Base-by-base conservation (phyloP, 2,113 vertebrate genomes). In the Sylvietta virens region DNA sequence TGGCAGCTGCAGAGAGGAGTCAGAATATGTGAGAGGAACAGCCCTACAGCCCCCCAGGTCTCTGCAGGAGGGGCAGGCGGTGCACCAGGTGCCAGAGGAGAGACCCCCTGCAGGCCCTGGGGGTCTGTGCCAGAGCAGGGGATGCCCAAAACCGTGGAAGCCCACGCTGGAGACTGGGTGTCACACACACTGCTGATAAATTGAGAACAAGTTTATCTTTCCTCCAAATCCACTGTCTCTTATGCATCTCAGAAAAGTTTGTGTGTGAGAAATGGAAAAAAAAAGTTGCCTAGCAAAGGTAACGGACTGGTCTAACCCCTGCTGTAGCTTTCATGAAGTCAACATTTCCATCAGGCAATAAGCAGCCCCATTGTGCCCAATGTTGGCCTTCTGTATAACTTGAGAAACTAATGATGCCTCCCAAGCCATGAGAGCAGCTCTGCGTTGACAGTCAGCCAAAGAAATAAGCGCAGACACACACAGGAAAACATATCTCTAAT, bases 141-240 rank as follows among this genome's bases (percentile, higher is more conserved):
- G 18, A 18, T 47, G n/a, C 48, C 28, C 58, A 47, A 14, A 53
- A 7, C 23, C n/a, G 12, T 19, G 30, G 28, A 18, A 56, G 9
- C 28, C 56, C 7, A 0, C 1, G 0, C 28, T 13, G n/a, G 13
- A 27, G 20, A n/a, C 5, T 0, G 45, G 16, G 28, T 64, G 67
- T 70, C 5, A 3, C 42, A 16, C 0, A 3, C 31, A 17, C 30
- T 7, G 7, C 21, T 57, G 53, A 28, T 6, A 20, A 48, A 15
- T 4, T 3, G 7, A 33, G 65, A 53, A 42, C 19, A 26, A 33
- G 26, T 30, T 45, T 33, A 10, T 48, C 61, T 82, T 50, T 54
- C 37, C 33, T 82, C 45, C 35, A 60, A 39, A 54, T 13, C 35
- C 26, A 7, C 51, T 50, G 6, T 27, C 33, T 86, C n/a, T 24